A percentile compares a stretch with the other conserved stretches of the same genome.
Conservation (phyloP, 2,888 invertebrate species). For the Parelbella ahira region DNA sequence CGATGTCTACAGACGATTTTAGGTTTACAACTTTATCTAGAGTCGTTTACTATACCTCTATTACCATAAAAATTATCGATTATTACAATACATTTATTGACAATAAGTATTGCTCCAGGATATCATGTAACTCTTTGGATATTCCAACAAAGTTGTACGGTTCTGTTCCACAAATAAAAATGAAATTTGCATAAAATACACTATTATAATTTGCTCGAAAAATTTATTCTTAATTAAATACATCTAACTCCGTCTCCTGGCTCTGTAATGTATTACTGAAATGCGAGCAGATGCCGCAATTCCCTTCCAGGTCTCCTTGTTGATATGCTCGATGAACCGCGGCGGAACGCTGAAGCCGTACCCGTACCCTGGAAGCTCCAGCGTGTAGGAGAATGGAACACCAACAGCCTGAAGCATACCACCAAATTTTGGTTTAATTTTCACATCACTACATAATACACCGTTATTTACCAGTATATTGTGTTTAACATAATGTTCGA, state of each 20-base stretch:
- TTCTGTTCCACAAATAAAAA: too few relatives aligned
- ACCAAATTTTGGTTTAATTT: too few relatives aligned
- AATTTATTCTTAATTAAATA: too few relatives aligned
- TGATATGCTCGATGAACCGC: slow-evolving; percentile 46
- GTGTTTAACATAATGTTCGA: too few relatives aligned
- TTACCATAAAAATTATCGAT: slow-evolving; percentile 19
- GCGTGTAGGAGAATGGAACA: slow-evolving; percentile 51
- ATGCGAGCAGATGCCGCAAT: slow-evolving; percentile 49
- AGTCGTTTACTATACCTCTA: slow-evolving; percentile 6
- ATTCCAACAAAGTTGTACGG: too few relatives aligned
- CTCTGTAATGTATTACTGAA: slow-evolving; percentile 39
- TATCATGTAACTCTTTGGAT: too few relatives aligned
- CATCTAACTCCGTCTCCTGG: slow-evolving; percentile 26
- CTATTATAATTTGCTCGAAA: too few relatives aligned
- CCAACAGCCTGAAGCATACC: slow-evolving; percentile 42
- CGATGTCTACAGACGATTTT: not conserved
- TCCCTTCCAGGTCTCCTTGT: slow-evolving; percentile 54
- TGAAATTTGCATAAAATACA: too few relatives aligned
- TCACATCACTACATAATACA: too few relatives aligned
- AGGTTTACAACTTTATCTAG: not conserved
- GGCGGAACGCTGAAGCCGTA: slow-evolving; percentile 46
- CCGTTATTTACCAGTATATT: too few relatives aligned
- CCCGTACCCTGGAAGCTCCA: slow-evolving; percentile 51
- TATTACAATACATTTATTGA: too few relatives aligned
- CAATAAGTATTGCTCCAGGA: too few relatives aligned